phyloP scores from a whole-genome alignment of 2,113 vertebrate genomes.

The Neodon shergylaensis region DNA sequence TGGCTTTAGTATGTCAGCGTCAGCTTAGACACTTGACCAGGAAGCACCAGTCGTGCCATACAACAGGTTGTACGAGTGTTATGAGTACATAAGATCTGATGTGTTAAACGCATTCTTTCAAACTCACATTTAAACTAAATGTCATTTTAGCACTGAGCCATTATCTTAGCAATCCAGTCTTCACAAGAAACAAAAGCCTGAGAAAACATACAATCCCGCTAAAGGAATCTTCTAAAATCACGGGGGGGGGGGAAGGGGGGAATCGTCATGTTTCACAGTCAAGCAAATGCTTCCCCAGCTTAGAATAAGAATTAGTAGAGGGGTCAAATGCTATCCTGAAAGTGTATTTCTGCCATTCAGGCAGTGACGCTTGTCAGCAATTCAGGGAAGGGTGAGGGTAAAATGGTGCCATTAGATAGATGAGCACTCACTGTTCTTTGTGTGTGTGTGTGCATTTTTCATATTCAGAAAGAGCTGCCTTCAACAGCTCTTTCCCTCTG shows the following conservation, averaged over 20 bases:
- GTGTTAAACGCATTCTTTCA: slow-evolving; percentile 55
- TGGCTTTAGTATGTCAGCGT: not conserved
- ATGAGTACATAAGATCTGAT: not conserved
- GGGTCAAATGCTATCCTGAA: not conserved
- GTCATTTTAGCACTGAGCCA: slow-evolving; percentile 31
- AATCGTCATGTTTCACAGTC: slow-evolving; percentile 28
- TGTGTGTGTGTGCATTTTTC: not conserved
- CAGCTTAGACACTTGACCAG: not conserved
- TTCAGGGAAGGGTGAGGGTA: not conserved
- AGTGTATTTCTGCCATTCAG: not conserved
- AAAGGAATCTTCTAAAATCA: slow-evolving; percentile 45
- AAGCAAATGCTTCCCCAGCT: slow-evolving; percentile 48
- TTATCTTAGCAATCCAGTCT: slow-evolving; percentile 33
- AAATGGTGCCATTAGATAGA: not conserved
- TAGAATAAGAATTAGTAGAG: slow-evolving; percentile 15
- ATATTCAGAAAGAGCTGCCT: slow-evolving; percentile 31
- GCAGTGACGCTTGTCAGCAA: not conserved
- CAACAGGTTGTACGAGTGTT: not conserved
- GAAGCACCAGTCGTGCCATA: slow-evolving; percentile 8
- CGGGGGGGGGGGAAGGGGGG: not conserved
- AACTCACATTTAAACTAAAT: slow-evolving; percentile 55
- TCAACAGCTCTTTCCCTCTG: slow-evolving; percentile 44
- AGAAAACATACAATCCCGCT: slow-evolving; percentile 33
- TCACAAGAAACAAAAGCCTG: not conserved
- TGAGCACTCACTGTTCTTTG: not conserved